Evolutionary conservation across 2,113 vertebrate genomes (phyloP), one percentile per base, ranked within the genome.

Genomic region (Varanus komodoensis): DNA sequence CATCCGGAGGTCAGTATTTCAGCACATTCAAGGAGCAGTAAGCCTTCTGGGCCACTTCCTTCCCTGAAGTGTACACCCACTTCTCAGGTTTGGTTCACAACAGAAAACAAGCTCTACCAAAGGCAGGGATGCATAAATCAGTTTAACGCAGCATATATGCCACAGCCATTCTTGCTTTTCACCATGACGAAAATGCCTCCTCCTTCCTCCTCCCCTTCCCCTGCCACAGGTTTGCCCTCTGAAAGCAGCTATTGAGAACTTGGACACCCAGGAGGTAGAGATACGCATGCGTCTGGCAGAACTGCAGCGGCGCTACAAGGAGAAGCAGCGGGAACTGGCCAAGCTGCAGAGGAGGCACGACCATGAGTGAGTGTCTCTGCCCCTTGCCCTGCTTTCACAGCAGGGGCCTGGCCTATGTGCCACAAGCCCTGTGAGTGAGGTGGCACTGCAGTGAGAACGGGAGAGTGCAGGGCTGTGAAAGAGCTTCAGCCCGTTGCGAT

Each of bases 311-410:
- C 97, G 98, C 88, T 99, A 99, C 96, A 99, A 99, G 96, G 98
- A 99, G 96, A 99, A 99, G 93, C 99, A 99, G 95, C 97, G 98
- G 82, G 99, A 99, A 95, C 96, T 99, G 90, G 98, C 97, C 81
- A 99, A 99, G 91, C 97, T 99, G 92, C 98, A 99, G 92, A 97
- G 98, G 93, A 97, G 98, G 86, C 98, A 98, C 0, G 98, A 99
- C 93, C 97, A 98, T 19, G 98, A 99, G 98, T 98, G 96, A 77
- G 98, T 91, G 23, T 83, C 69, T 79, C 19, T 19, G 15, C 52
- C 64, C 32, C 23, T 48, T 9, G 8, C 12, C 17, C n/a, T 23
- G 8, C 32, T 11, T 61, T 48, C 71, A 8, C 8, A 25, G 1
- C 15, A 69, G 29, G 17, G 12, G 44, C 52, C 54, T 9, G 57